Conservation (phyloP, 92 coral and sea anemone genomes). For the Siderastrea siderea region DNA sequence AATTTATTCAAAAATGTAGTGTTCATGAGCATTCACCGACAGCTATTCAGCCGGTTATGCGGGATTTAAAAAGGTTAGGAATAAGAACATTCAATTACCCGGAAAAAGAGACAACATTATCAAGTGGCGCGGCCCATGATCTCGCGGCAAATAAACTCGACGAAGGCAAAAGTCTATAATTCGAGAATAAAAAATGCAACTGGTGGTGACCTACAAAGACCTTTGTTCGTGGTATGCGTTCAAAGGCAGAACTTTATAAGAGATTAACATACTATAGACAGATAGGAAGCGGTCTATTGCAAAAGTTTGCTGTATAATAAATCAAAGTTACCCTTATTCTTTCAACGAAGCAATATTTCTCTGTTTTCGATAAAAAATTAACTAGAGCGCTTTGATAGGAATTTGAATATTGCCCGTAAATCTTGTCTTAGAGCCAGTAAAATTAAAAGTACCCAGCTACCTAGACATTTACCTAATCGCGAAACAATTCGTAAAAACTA, state of each 20-base stretch:
- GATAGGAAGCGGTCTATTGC: conserved; percentile 19
- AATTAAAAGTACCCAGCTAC: conserved; percentile 4
- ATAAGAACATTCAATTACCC: conserved; percentile 47
- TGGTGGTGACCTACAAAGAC: conserved; percentile 90
- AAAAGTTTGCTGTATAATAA: conserved; percentile 23
- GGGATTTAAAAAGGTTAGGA: conserved; percentile 58
- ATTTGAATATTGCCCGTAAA: conserved; percentile 52
- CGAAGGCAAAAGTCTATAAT: conserved; percentile 56
- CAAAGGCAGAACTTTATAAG: conserved; percentile 28
- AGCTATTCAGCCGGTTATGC: conserved; percentile 48
- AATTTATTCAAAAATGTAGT: conserved; percentile 68
- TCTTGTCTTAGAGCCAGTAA: conserved; percentile 17
- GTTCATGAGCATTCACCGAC: conserved; percentile 44
- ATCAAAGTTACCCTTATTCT: conserved; percentile 38
- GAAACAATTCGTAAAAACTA: background rate
- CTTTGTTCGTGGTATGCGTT: conserved; percentile 67
- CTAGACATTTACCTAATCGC: background rate
- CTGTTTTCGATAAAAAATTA: conserved; percentile 42
- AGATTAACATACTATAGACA: conserved; percentile 28
- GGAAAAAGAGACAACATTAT: conserved; percentile 12
- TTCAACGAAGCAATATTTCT: conserved; percentile 20
- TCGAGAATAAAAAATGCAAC: conserved; percentile 66
- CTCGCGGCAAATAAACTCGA: conserved; percentile 13
- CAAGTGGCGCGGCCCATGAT: conserved; percentile 13
- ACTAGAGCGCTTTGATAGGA: conserved; percentile 42